phyloP scores from a whole-genome alignment of 2,113 vertebrate genomes.

The Gnathonemus echidnorhynchus region DNA sequence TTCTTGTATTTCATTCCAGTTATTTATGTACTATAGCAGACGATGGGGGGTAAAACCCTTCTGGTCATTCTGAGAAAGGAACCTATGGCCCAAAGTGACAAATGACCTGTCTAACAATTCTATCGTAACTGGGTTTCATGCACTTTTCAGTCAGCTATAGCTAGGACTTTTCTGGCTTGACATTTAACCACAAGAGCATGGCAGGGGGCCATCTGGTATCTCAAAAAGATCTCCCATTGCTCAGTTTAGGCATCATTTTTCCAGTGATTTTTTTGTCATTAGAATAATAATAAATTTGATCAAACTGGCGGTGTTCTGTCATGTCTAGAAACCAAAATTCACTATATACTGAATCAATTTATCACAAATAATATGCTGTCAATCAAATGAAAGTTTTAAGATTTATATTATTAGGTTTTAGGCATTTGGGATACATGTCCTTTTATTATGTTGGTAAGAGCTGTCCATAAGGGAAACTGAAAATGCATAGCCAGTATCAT shows the following conservation, averaged over 20 bases:
- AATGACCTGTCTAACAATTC: conserved; percentile 8
- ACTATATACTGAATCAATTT: background rate
- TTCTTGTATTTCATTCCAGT: background rate
- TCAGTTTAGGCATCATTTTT: background rate
- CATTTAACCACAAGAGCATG: background rate
- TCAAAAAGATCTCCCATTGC: background rate
- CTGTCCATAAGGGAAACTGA: background rate
- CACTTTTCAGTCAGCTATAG: background rate
- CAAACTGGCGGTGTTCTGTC: background rate
- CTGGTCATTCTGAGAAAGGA: background rate
- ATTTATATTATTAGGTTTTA: background rate
- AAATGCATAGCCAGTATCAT: background rate
- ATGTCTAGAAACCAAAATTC: background rate
- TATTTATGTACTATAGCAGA: background rate
- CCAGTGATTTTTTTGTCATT: background rate
- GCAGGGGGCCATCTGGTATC: background rate
- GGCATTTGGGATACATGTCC: background rate
- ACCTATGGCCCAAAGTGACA: background rate
- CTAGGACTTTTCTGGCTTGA: background rate
- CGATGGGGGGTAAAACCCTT: background rate
- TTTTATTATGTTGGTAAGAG: background rate
- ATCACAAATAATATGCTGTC: background rate
- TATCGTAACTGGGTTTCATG: background rate
- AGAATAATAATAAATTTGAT: background rate
- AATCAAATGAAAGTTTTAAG: background rate